Base-by-base conservation (phyloP, 1,140 invertebrate species). In the Drosophila dunni region DNA sequence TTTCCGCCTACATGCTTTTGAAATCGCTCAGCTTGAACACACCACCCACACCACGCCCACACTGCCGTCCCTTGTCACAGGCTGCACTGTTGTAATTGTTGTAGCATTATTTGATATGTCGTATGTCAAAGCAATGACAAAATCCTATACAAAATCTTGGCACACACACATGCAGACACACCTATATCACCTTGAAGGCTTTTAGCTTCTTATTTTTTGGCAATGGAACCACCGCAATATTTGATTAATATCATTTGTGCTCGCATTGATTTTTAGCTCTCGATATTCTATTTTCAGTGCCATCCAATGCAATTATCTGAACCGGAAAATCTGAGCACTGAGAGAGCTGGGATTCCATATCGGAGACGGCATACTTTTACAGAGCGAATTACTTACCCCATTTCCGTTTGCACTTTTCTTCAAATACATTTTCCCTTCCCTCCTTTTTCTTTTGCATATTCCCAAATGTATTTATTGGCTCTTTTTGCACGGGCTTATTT, bases 31-130 rank as follows among this genome's bases (percentile, higher is more conserved):
- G 54, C 24, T 44, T 56, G 44, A 29, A 29, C 24, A 29, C 24
- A 29, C 4, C 24, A 29, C 20, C 45, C 60, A 24, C 6, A 8
- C 46, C 36, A 9, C 11, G 50, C n/a, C 38, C 11, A 11, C 36
- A 20, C 42, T 13, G n/a, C 51, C 38, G 33, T 50, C 34, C 40
- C 44, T 60, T 69, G 67, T 72, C 79, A 70, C 46, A 76, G 51
- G 69, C 72, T 66, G 64, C 74, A 78, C 72, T 63, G 80, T 80
- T 78, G 83, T 88, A 88, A 88, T 88, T 88, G 83, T 88, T 88
- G 80, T 75, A 80, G 88, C 83, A 88, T 88, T 88, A 88, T 89
- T 80, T 89, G 83, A 88, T 88, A 88, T 89, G 83, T 89, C 83
- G 89, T 88, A 88, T 89, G 83, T 89, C 83, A 88, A 88, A 88